phyloP scores from a whole-genome alignment of 2,888 invertebrate genomes.

The Drosophila tripunctata region DNA sequence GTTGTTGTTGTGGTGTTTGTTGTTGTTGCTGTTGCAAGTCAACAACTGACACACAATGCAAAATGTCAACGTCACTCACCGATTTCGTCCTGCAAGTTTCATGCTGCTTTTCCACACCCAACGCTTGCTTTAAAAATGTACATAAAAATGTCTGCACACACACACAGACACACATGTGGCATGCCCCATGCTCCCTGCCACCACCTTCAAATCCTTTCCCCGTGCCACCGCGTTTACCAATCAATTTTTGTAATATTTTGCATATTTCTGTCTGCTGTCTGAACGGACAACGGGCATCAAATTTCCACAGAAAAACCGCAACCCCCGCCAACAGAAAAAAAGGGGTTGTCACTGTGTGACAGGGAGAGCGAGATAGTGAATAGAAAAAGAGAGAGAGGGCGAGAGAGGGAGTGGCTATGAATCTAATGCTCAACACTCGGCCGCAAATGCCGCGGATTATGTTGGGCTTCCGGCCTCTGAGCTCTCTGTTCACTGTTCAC shows the following conservation, averaged over 20 bases:
- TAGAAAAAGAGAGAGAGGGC: no score
- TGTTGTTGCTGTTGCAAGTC: slow-evolving; percentile 33
- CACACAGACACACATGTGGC: no score
- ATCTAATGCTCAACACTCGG: slow-evolving; percentile 49
- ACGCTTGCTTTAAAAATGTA: slow-evolving; percentile 28
- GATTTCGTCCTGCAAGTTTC: background rate
- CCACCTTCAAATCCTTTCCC: slow-evolving; percentile 26
- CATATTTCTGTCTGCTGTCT: slow-evolving; percentile 36
- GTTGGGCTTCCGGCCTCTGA: slow-evolving; percentile 50
- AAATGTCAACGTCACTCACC: slow-evolving; percentile 43
- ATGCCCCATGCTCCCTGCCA: background rate
- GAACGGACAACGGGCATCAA: slow-evolving; percentile 15
- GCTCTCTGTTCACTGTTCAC: background rate
- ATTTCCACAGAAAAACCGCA: slow-evolving; percentile 46
- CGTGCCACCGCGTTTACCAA: background rate
- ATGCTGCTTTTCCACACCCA: background rate
- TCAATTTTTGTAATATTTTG: slow-evolving; percentile 58
- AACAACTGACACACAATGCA: slow-evolving; percentile 50
- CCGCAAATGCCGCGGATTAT: slow-evolving; percentile 72
- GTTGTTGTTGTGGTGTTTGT: slow-evolving; percentile 34
- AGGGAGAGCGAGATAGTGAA: background rate
- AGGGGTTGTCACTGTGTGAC: slow-evolving; percentile 14
- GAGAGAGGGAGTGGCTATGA: slow-evolving; percentile 5
- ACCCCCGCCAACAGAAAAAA: slow-evolving; percentile 9
- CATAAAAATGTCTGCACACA: slow-evolving; percentile 52